These are phyloP conservation scores for Irena cyanogastra DNA, from an alignment of 2,113 vertebrate genomes.

Conservation along the genomic window DNA sequence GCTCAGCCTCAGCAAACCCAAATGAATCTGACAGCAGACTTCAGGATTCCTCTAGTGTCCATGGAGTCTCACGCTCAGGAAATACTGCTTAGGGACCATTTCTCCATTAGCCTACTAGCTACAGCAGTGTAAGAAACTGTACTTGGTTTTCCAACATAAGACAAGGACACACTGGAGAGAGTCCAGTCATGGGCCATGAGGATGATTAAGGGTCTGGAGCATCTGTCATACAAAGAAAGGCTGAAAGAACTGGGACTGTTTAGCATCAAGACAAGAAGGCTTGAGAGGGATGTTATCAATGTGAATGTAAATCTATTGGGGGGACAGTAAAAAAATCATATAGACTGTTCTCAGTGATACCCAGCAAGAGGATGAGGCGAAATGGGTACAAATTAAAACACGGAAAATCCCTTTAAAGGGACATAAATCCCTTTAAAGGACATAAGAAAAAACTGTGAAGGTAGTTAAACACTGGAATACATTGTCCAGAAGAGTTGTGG, in stretches of 20 bases:
- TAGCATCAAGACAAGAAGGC: background rate
- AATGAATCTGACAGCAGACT: background rate
- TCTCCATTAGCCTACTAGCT: background rate
- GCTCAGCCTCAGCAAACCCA: background rate
- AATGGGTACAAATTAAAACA: background rate
- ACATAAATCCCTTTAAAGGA: background rate
- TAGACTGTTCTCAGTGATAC: background rate
- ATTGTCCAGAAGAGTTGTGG: background rate
- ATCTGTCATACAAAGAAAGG: background rate
- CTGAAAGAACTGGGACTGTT: background rate
- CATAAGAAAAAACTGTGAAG: background rate
- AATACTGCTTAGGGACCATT: background rate
- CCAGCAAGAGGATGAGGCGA: background rate
- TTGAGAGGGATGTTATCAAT: background rate
- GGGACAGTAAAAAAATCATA: background rate
- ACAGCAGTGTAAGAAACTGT: background rate
- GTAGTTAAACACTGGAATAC: background rate
- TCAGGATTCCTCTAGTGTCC: background rate
- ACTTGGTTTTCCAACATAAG: background rate
- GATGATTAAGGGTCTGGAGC: background rate
- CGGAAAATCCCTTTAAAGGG: background rate
- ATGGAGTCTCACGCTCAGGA: background rate
- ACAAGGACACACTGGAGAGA: background rate
- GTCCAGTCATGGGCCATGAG: background rate
- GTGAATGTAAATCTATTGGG: background rate